Conservation (phyloP, 2,113 vertebrate genomes). For the Brachypteracias leptosomus region DNA sequence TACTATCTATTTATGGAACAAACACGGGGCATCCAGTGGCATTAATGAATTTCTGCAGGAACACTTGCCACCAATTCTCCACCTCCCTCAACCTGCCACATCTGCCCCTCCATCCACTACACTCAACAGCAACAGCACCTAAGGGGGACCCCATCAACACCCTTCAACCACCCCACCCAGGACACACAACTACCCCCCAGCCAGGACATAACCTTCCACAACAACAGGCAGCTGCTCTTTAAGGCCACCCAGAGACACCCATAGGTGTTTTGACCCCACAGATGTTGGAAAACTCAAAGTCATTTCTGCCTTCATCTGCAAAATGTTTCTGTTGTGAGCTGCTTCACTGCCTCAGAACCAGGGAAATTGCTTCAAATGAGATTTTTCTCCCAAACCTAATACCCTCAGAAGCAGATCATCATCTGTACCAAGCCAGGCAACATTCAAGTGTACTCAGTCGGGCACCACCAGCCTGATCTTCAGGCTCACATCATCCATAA, state of each 20-base stretch:
- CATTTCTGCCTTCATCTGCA: neutral
- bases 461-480: neutral
- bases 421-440: neutral
- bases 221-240: neutral
- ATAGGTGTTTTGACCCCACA: neutral
- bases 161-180: neutral
- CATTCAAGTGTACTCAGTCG: neutral
- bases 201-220: fast-evolving
- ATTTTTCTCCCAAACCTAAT: neutral
- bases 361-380: neutral
- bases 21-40: neutral
- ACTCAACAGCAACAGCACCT: neutral
- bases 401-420: neutral
- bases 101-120: neutral
- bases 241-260: neutral
- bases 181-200: neutral
- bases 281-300: neutral
- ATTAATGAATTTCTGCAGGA: neutral
- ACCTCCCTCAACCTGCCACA: neutral
- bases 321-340: neutral
- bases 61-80: neutral
- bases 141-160: fast-evolving
- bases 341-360: neutral
- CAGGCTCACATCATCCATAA: conserved; percentile 6
- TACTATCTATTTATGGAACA: neutral